phyloP scores from a whole-genome alignment of 2,113 vertebrate genomes.

The Cyprinodon variegatus region DNA sequence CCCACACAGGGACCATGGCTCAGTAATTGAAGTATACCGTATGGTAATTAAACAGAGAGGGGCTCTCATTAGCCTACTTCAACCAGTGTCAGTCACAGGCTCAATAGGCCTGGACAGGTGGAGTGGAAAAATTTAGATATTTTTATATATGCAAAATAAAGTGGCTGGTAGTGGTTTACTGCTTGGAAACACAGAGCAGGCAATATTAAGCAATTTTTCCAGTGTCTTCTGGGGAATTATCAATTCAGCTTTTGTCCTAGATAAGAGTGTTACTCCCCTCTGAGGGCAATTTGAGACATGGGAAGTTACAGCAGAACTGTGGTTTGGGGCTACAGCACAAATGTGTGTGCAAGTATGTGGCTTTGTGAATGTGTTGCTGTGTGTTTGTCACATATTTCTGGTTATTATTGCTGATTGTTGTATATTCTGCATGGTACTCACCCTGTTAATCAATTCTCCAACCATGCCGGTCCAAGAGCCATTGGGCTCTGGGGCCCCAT shows the following conservation, averaged over 20 bases:
- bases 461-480: slow-evolving; percentile 98
- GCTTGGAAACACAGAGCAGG: slow-evolving; percentile 30
- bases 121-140: neutral
- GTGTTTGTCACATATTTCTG: slow-evolving; percentile 21
- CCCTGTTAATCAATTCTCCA: slow-evolving; percentile 94
- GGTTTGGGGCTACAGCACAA: slow-evolving; percentile 60
- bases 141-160: neutral
- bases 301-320: slow-evolving; percentile 63
- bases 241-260: slow-evolving; percentile 74
- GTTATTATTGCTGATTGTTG: slow-evolving; percentile 30
- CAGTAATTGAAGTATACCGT: slow-evolving; percentile 76
- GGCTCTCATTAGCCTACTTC: slow-evolving; percentile 67
- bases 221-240: slow-evolving; percentile 70
- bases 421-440: slow-evolving; percentile 64
- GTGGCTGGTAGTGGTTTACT: slow-evolving; percentile 5
- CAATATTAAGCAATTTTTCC: slow-evolving; percentile 54
- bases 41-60: slow-evolving; percentile 75
- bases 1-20: slow-evolving; percentile 68
- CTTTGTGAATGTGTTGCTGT: slow-evolving; percentile 8
- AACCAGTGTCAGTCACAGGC: slow-evolving; percentile 59
- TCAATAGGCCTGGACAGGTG: slow-evolving; percentile 30
- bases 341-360: slow-evolving; percentile 21
- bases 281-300: slow-evolving; percentile 70
- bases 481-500: slow-evolving; percentile 91
- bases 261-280: slow-evolving; percentile 66